phyloP scores from a whole-genome alignment of 2,797 vertebrate species.

The Chaetophractus vellerosus region DNA sequence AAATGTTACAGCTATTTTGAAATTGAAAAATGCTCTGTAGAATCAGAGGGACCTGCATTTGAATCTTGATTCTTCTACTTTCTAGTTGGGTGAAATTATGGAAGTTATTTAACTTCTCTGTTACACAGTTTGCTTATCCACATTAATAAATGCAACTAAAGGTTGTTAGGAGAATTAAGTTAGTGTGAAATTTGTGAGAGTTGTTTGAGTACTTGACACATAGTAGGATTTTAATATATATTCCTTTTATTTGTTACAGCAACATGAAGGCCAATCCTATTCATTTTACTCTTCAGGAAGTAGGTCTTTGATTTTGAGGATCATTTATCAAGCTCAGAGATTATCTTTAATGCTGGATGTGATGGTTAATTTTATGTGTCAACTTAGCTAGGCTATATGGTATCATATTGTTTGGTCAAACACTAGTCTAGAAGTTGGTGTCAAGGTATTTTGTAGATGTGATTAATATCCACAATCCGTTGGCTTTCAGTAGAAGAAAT shows the following conservation, averaged over 20 bases:
- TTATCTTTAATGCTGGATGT: not conserved
- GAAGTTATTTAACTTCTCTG: not conserved
- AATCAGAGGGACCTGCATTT: not conserved
- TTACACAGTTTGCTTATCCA: not conserved
- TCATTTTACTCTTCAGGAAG: slow-evolving; percentile 25
- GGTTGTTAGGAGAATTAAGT: slow-evolving; percentile 17
- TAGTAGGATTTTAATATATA: not conserved
- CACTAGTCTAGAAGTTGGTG: no score
- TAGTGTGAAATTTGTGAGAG: not conserved
- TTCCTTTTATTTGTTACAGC: not conserved
- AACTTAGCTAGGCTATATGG: no score
- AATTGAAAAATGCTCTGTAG: not conserved
- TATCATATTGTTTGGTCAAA: no score
- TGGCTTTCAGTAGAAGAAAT: no score
- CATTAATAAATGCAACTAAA: slow-evolving; percentile 3
- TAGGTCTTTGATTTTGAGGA: slow-evolving; percentile 4
- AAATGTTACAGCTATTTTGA: slow-evolving; percentile 30
- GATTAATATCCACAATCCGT: no score
- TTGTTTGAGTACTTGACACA: not conserved
- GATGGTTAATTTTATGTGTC: no score
- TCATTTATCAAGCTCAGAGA: slow-evolving; percentile 31
- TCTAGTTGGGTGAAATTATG: not conserved
- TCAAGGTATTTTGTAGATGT: no score
- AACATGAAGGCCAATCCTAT: not conserved
- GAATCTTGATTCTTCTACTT: not conserved